Evolutionary conservation across 37 sponge, comb jelly and placozoan genomes (phyloP).

Genomic region (Chondrilla cf. caribensis): DNA sequence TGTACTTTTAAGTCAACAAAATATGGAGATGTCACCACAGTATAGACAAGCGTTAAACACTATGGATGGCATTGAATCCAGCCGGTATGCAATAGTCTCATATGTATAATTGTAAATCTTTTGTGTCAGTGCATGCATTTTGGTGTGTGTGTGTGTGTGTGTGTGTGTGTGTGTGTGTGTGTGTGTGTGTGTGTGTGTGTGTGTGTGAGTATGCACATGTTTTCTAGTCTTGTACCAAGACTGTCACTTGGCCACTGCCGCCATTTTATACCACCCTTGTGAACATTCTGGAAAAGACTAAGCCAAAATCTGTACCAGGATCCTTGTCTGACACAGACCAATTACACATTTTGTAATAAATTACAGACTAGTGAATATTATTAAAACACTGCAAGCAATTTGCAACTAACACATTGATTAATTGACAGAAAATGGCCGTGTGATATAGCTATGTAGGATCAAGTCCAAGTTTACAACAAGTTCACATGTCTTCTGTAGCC

Average conservation of each 20-base stretch:
- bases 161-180: too few relatives aligned
- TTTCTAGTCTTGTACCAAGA: too few relatives aligned
- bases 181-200: too few relatives aligned
- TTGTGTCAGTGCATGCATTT: too few relatives aligned
- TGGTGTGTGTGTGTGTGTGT: too few relatives aligned
- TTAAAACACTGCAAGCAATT: constrained; percentile 5
- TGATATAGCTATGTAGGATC: constrained; percentile 13
- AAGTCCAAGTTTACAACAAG: constrained; percentile 7
- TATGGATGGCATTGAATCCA: too few relatives aligned
- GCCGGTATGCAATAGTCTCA: too few relatives aligned
- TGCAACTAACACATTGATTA: neutral
- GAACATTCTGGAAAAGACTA: constrained; percentile 9
- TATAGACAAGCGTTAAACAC: too few relatives aligned
- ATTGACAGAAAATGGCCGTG: neutral
- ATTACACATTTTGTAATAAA: constrained; percentile 16
- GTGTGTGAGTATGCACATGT: too few relatives aligned
- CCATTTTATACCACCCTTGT: constrained; percentile 25
- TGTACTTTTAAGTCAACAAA: too few relatives aligned
- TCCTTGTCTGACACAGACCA: constrained; percentile 10
- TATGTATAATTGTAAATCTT: too few relatives aligned
- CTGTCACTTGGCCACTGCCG: neutral
- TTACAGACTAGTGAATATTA: constrained; percentile 36
- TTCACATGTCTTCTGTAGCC: constrained; percentile 6
- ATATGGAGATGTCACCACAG: too few relatives aligned
- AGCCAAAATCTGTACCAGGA: neutral